Conservation (phyloP, 2,797 vertebrate genomes). For the Sebastes hubbsi region DNA sequence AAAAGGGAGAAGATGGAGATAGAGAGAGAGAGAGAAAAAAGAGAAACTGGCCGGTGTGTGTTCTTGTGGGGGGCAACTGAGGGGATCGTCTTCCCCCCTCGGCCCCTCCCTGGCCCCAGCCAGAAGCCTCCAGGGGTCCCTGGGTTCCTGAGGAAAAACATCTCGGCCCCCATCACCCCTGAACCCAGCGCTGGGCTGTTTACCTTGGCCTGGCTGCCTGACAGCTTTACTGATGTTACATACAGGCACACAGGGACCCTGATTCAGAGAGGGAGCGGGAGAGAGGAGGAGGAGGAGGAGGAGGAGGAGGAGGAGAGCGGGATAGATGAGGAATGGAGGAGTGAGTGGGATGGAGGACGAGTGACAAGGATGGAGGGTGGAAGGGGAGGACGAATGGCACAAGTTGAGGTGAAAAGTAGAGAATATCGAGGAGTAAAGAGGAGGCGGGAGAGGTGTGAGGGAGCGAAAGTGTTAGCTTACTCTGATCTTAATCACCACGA, state of each 20-base stretch:
- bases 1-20: conserved; percentile 39
- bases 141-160: conserved; percentile 97
- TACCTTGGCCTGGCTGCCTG: conserved; percentile 96
- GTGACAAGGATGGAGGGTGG: conserved; percentile 33
- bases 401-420: conserved; percentile 55
- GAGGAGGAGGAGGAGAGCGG: conserved; percentile 36
- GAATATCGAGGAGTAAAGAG: conserved; percentile 14
- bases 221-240: conserved; percentile 99
- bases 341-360: conserved; percentile 41
- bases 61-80: conserved; percentile 79
- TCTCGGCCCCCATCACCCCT: conserved; percentile 96
- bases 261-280: conserved; percentile 76
- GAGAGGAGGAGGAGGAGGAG: conserved; percentile 56
- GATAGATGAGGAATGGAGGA: conserved; percentile 46
- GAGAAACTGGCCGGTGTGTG: conserved; percentile 56
- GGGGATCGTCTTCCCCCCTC: conserved; percentile 80
- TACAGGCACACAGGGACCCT: conserved; percentile 93
- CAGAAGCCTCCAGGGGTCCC: conserved; percentile 86
- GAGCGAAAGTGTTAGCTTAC: conserved; percentile 78
- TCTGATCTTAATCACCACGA: conserved; percentile 89
- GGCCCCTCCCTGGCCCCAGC: conserved; percentile 87
- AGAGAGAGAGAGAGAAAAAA: conserved; percentile 54
- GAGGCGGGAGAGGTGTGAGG: conserved; percentile 52
- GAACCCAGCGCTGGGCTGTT: conserved; percentile 96
- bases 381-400: conserved; percentile 45